Evolutionary conservation across 1,140 invertebrate genomes (phyloP), one percentile per base, ranked within the genome.

Genomic region (Tribolium castaneum): DNA sequence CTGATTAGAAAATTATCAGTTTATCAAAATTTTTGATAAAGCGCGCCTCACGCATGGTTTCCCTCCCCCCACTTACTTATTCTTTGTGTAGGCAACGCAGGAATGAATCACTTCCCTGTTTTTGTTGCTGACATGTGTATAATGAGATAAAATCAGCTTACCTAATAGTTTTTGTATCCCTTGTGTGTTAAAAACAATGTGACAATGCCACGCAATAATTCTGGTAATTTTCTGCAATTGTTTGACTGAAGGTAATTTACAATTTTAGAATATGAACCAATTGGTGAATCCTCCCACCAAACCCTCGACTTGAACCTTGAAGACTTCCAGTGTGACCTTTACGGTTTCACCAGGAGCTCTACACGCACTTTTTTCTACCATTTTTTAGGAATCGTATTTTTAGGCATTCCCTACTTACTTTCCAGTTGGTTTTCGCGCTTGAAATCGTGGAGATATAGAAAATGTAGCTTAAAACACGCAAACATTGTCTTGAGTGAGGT

Each of bases 381-480:
- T 81, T 82, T 85, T 49, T 66, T 87, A 71, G 86, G 86, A 79
- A 81, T 89, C 79, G 78, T 87, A 77, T 83, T 89, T 79, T 86
- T 87, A 82, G 88, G 88, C 51, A 80, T 90, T 76, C 89, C 89
- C 19, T 90, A 90, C 85, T 87, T 89, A 78, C 82, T 87, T 62
- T 82, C 89, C 75, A 85, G 85, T 73, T 89, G 87, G 78, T 89
- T 89, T 87, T 89, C 89, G 10, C 85, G 84, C 25, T 86, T 87
- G 77, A 87, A 86, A 76, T 85, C 83, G 49, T 85, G 87, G 75
- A 88, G 88, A 84, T 90, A 87, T 81, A 83, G 85, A 82, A 89
- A 88, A 87, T 88, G 88, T 85, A 85, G 86, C 83, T 85, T 90
- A 80, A 87, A 85, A 87, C 84, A 80, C 78, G 89, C 90, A 81